phyloP scores from a whole-genome alignment of 2,113 vertebrate genomes.

The Lota lota region DNA sequence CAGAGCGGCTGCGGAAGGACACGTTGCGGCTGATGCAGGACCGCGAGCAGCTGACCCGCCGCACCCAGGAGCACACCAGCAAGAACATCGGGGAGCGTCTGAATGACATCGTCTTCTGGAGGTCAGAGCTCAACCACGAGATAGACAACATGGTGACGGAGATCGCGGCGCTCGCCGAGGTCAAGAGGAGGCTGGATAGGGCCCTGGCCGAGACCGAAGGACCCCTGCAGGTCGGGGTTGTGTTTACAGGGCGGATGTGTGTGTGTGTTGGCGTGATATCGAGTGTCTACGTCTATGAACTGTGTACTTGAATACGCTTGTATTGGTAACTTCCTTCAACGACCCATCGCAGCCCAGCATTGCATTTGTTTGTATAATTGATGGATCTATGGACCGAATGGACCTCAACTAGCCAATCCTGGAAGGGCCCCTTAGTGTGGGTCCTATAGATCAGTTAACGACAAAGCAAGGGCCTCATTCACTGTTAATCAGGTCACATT shows the following conservation, averaged over 20 bases:
- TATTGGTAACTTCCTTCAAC: no score
- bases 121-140: constrained; percentile 84
- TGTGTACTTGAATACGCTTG: no score
- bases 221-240: constrained; percentile 81
- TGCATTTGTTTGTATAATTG: background rate
- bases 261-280: background rate
- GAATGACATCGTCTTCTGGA: constrained; percentile 90
- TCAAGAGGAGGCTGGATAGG: constrained; percentile 86
- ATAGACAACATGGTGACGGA: constrained; percentile 87
- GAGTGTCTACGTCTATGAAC: background rate
- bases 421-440: no score
- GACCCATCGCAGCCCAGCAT: no score
- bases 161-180: constrained; percentile 77
- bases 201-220: constrained; percentile 83
- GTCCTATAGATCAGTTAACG: no score
- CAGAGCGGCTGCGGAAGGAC: constrained; percentile 82
- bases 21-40: constrained; percentile 84
- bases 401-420: no score
- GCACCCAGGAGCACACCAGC: constrained; percentile 79
- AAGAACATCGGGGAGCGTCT: constrained; percentile 83
- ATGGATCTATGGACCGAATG: no score
- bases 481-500: constrained; percentile 33
- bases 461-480: background rate
- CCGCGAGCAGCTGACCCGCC: constrained; percentile 81
- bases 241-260: constrained; percentile 1